Evolutionary conservation across 2,888 invertebrate species (phyloP).

Genomic region (Stratiomys singularior): DNA sequence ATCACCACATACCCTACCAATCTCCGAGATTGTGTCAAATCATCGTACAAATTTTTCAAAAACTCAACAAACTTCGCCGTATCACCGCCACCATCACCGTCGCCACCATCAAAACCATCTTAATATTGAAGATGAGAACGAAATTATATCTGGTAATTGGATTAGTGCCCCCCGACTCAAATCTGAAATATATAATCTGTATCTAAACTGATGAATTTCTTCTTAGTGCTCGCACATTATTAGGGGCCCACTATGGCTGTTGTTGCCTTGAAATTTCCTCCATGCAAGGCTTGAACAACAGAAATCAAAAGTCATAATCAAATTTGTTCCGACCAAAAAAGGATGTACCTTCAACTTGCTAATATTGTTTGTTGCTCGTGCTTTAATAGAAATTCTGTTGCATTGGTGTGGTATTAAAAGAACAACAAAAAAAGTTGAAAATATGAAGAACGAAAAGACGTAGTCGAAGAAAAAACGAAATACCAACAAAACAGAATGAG

Average conservation of each 20-base stretch:
- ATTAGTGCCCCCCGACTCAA: slow-evolving; percentile 14
- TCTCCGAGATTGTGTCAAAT: slow-evolving; percentile 48
- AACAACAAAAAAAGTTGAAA: too few relatives aligned
- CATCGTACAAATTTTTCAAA: slow-evolving; percentile 49
- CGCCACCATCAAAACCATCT: not conserved
- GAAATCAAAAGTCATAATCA: slow-evolving; percentile 50
- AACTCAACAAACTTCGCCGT: not conserved
- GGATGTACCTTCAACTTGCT: slow-evolving; percentile 18
- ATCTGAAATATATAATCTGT: slow-evolving; percentile 27
- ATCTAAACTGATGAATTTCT: not conserved
- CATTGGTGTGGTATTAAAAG: too few relatives aligned
- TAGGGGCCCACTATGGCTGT: too few relatives aligned
- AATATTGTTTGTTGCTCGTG: too few relatives aligned
- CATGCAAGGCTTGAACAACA: slow-evolving; percentile 39
- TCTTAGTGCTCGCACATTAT: not conserved
- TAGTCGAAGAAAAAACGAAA: too few relatives aligned
- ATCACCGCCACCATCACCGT: not conserved
- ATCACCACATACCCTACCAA: not conserved
- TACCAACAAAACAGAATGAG: too few relatives aligned
- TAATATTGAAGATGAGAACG: slow-evolving; percentile 20
- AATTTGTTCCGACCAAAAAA: slow-evolving; percentile 49
- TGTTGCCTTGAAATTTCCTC: too few relatives aligned
- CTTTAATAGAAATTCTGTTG: too few relatives aligned
- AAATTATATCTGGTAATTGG: slow-evolving; percentile 30
- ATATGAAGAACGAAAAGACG: too few relatives aligned